Conservation (phyloP, 2,888 invertebrate genomes). For the Trachelus troglodyta region DNA sequence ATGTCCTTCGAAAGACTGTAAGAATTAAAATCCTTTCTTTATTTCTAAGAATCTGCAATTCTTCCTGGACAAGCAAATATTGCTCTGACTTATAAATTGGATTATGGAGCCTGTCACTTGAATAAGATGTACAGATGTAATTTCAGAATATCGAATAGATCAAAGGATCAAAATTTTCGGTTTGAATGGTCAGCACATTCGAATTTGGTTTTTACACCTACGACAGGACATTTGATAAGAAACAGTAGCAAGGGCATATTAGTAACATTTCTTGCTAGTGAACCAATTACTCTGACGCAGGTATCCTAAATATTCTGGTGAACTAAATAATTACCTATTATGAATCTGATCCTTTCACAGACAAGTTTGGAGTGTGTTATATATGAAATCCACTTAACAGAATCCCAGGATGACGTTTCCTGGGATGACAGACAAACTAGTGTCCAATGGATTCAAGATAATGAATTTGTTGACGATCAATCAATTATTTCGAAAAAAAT, state of each 20-base stretch:
- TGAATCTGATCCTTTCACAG: slow-evolving; percentile 25
- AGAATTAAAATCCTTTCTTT: neutral
- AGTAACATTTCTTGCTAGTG: slow-evolving; percentile 67
- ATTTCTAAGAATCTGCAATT: neutral
- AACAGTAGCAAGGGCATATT: slow-evolving; percentile 67
- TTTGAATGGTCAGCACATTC: slow-evolving; percentile 62
- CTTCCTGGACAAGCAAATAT: neutral
- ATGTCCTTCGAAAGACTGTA: neutral
- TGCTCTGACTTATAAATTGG: slow-evolving; percentile 47
- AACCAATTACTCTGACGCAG: slow-evolving; percentile 56
- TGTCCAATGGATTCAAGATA: slow-evolving; percentile 50
- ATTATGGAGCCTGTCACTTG: slow-evolving; percentile 62
- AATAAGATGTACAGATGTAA: slow-evolving; percentile 58
- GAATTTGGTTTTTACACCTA: slow-evolving; percentile 67
- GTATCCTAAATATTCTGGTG: slow-evolving; percentile 37
- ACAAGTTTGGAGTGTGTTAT: slow-evolving; percentile 40
- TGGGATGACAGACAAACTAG: slow-evolving; percentile 67
- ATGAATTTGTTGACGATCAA: slow-evolving; percentile 11
- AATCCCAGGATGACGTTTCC: slow-evolving; percentile 39
- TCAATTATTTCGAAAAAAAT: slow-evolving; percentile 40
- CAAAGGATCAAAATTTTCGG: slow-evolving; percentile 55
- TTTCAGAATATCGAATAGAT: slow-evolving; percentile 66
- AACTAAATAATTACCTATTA: neutral
- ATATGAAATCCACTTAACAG: slow-evolving; percentile 36
- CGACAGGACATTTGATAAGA: slow-evolving; percentile 65